Evolutionary conservation across 2,888 invertebrate genomes (phyloP).

Genomic region (Agrilus biguttatus): DNA sequence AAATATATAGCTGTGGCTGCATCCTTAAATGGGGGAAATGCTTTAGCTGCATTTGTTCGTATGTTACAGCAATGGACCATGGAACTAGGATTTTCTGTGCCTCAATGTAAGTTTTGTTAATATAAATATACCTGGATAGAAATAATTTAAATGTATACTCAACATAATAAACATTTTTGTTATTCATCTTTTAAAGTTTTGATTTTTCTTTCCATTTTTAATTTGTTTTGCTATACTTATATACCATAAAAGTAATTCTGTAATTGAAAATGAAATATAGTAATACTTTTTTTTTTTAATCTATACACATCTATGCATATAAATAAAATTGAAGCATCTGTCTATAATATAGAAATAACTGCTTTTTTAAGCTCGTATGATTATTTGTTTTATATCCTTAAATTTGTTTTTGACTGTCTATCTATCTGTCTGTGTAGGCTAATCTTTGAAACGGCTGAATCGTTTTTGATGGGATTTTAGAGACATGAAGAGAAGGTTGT

Average conservation of each 20-base stretch:
- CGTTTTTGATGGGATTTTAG: too few relatives aligned
- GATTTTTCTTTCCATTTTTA: not conserved
- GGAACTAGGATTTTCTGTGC: slow-evolving; percentile 59
- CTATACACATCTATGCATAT: too few relatives aligned
- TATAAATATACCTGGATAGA: not conserved
- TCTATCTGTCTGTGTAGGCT: too few relatives aligned
- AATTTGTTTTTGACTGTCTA: too few relatives aligned
- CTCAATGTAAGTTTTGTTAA: slow-evolving; percentile 40
- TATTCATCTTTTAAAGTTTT: not conserved
- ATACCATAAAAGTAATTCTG: not conserved
- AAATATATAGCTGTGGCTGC: slow-evolving; percentile 69
- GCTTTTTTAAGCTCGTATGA: too few relatives aligned
- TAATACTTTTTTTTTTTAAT: too few relatives aligned
- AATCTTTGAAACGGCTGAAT: too few relatives aligned
- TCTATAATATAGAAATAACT: too few relatives aligned
- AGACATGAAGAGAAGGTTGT: too few relatives aligned
- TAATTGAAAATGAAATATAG: too few relatives aligned
- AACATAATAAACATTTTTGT: not conserved
- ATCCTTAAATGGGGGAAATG: slow-evolving; percentile 74
- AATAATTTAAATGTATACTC: not conserved
- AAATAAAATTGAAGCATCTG: too few relatives aligned
- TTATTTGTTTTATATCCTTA: too few relatives aligned
- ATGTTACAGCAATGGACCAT: slow-evolving; percentile 69
- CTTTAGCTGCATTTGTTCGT: slow-evolving; percentile 63
- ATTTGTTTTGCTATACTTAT: not conserved